phyloP scores from a whole-genome alignment of 2,888 invertebrate species.

The Heliconius charithonia region DNA sequence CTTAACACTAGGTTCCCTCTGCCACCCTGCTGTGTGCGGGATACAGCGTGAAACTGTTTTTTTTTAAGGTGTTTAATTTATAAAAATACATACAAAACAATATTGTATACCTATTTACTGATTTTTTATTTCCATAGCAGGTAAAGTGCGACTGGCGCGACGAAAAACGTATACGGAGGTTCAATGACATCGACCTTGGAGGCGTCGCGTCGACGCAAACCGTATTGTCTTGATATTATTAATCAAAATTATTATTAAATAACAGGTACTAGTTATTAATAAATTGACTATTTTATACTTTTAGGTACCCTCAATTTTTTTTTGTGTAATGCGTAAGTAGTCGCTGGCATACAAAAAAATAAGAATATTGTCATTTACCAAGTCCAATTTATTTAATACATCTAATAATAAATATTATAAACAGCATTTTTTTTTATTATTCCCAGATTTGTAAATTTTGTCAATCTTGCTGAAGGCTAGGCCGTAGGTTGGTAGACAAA shows the following conservation, averaged over 20 bases:
- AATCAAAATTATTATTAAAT: constrained; percentile 50
- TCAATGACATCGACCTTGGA: constrained; percentile 79
- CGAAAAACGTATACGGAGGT: constrained; percentile 70
- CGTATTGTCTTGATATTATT: constrained; percentile 59
- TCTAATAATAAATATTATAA: not conserved
- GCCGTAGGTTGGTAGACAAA: constrained; percentile 57
- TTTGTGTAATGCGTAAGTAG: too few species aligned
- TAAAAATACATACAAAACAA: not conserved
- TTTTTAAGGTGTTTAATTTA: constrained; percentile 1
- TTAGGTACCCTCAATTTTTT: not conserved
- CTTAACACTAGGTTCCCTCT: too few species aligned
- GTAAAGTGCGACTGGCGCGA: constrained; percentile 51
- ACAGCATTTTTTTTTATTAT: not conserved
- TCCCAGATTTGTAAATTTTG: constrained; percentile 51
- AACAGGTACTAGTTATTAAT: constrained; percentile 27
- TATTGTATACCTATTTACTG: constrained; percentile 19
- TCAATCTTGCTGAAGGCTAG: constrained; percentile 57
- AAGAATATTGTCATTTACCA: too few species aligned
- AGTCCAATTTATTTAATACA: too few species aligned
- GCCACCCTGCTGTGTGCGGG: too few species aligned
- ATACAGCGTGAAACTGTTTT: too few species aligned
- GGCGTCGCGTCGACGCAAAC: constrained; percentile 67
- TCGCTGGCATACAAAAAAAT: not conserved
- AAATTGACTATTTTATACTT: constrained; percentile 32
- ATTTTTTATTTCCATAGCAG: constrained; percentile 55